phyloP scores from a whole-genome alignment of 92 coral and sea anemone genomes.

The Epizoanthus fatuus region DNA sequence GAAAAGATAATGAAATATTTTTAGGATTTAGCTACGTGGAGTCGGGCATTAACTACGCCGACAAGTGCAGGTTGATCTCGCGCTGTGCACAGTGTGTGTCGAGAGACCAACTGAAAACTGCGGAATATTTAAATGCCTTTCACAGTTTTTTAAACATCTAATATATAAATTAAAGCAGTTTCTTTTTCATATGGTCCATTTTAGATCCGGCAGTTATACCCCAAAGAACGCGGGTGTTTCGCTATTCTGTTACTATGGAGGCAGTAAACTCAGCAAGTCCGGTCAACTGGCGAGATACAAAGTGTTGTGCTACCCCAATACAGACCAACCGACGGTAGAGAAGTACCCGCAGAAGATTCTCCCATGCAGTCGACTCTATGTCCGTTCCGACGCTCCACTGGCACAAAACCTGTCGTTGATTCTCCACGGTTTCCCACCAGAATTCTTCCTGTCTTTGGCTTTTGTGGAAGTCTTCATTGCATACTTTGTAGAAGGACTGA shows the following conservation, averaged over 20 bases:
- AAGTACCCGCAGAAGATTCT: conserved; percentile 82
- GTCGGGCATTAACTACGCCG: too few relatives aligned
- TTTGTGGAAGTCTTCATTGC: conserved; percentile 83
- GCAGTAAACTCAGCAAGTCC: conserved; percentile 84
- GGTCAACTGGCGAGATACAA: conserved; percentile 89
- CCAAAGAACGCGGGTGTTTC: conserved; percentile 66
- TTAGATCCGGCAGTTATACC: background rate
- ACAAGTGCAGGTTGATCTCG: too few relatives aligned
- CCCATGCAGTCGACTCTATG: conserved; percentile 84
- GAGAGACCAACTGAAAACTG: too few relatives aligned
- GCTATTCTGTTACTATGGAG: conserved; percentile 89
- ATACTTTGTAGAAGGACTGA: conserved; percentile 26
- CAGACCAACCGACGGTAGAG: conserved; percentile 29
- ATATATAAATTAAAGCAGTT: background rate
- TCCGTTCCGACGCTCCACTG: conserved; percentile 64
- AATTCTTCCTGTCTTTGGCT: conserved; percentile 77
- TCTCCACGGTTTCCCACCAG: conserved; percentile 78
- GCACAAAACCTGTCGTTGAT: conserved; percentile 79
- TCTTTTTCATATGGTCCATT: background rate
- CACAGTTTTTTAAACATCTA: too few relatives aligned
- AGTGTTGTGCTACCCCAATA: conserved; percentile 81
- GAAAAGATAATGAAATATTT: too few relatives aligned
- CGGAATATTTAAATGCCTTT: too few relatives aligned
- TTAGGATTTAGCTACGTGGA: too few relatives aligned
- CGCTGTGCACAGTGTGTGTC: too few relatives aligned